Evolutionary conservation across 2,888 invertebrate genomes (phyloP).

Genomic region (Vandiemenella viatica): DNA sequence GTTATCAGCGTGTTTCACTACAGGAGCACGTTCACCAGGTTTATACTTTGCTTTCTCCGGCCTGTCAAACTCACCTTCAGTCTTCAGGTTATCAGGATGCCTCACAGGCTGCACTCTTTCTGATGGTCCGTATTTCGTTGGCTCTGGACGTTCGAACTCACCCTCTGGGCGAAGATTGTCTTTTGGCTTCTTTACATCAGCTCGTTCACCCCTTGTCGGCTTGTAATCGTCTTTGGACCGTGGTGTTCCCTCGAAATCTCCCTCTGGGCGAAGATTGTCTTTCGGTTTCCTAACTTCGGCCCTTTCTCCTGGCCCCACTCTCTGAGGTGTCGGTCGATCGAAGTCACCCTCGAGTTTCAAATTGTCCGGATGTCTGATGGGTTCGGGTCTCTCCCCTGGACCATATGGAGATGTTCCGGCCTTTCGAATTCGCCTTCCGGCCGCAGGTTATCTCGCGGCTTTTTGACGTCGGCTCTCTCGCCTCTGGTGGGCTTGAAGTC

Average conservation of each 20-base stretch:
- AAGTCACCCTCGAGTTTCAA: conserved; percentile 34
- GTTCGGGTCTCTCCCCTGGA: conserved; percentile 25
- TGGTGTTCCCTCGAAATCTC: conserved; percentile 18
- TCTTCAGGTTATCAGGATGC: conserved; percentile 26
- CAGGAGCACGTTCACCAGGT: conserved; percentile 42
- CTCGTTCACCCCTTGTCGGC: conserved; percentile 23
- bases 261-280: conserved; percentile 22
- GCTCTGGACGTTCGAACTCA: conserved; percentile 28
- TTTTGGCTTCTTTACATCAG: conserved; percentile 24
- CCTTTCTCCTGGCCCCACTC: conserved; percentile 32
- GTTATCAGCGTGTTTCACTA: conserved; percentile 48
- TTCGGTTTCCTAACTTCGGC: conserved; percentile 34
- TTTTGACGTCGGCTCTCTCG: conserved; percentile 17
- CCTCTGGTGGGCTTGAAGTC: conserved; percentile 21
- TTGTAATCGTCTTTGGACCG: conserved; percentile 24
- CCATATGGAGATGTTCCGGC: conserved; percentile 14
- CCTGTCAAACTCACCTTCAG: conserved; percentile 29
- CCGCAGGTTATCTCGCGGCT: conserved; percentile 34
- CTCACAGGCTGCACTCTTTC: conserved; percentile 18
- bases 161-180: conserved; percentile 24
- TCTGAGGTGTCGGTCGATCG: conserved; percentile 27
- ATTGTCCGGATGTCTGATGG: conserved; percentile 19
- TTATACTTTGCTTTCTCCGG: conserved; percentile 28
- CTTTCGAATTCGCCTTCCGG: conserved; percentile 37
- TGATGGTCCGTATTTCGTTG: conserved; percentile 24